A percentile compares a stretch with the other conserved stretches of the same genome.
phyloP scores from a whole-genome alignment of 1,140 invertebrate species.

The Lutraria rhynchaena region DNA sequence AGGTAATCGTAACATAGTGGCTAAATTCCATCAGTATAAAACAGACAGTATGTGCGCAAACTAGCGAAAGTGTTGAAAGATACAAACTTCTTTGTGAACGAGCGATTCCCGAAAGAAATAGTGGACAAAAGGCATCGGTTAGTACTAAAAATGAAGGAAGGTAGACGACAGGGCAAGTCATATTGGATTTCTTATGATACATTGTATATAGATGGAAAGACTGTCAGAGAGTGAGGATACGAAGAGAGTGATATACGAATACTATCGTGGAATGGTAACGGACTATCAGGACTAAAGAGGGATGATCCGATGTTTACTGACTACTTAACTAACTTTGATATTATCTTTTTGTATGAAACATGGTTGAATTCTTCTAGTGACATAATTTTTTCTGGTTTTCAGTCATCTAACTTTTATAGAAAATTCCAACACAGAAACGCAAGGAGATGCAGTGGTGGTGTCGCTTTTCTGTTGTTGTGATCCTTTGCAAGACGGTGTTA shows the following conservation, averaged over 20 bases:
- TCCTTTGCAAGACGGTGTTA: slow-evolving; percentile 10
- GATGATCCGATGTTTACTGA: slow-evolving; percentile 9
- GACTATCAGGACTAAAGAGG: slow-evolving; percentile 6
- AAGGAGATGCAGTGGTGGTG: slow-evolving; percentile 19
- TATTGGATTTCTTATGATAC: slow-evolving; percentile 46
- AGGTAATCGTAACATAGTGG: background rate
- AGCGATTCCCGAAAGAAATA: slow-evolving; percentile 21
- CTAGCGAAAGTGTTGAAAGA: slow-evolving; percentile 6
- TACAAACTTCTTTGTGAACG: slow-evolving; percentile 5
- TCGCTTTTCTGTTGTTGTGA: slow-evolving; percentile 17
- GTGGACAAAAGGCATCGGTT: background rate
- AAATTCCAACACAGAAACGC: slow-evolving; percentile 35
- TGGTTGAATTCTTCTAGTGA: slow-evolving; percentile 2
- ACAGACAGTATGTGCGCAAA: background rate
- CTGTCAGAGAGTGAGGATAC: background rate
- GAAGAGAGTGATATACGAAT: slow-evolving; percentile 8
- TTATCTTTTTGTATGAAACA: slow-evolving; percentile 39
- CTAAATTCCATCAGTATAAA: slow-evolving; percentile 2
- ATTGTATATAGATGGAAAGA: slow-evolving; percentile 24
- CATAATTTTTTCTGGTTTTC: slow-evolving; percentile 21
- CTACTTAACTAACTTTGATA: slow-evolving; percentile 20
- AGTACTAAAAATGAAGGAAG: slow-evolving; percentile 22
- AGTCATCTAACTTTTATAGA: slow-evolving; percentile 14
- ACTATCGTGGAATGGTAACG: slow-evolving; percentile 37
- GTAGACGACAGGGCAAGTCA: background rate